Conservation (phyloP, 2,888 invertebrate genomes). For the Cancer borealis region DNA sequence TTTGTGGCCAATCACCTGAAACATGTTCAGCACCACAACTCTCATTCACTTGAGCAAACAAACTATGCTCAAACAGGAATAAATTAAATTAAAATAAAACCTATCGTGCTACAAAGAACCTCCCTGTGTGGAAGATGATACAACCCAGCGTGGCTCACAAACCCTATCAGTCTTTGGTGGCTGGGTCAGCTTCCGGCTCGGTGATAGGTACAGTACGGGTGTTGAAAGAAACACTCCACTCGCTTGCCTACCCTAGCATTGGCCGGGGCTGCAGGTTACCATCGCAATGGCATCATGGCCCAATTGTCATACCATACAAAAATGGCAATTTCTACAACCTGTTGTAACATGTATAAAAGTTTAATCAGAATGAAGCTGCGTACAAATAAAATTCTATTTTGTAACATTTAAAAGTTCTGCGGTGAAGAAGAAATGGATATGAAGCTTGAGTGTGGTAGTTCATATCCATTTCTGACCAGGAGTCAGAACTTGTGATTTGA, state of each 20-base stretch:
- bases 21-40: constrained; percentile 53
- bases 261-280: constrained; percentile 68
- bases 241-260: constrained; percentile 34
- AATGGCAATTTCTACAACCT: constrained; percentile 29
- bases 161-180: constrained; percentile 63
- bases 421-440: neutral
- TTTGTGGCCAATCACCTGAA: constrained; percentile 68
- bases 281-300: constrained; percentile 50
- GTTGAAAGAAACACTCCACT: constrained; percentile 27
- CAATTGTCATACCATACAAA: neutral
- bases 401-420: neutral
- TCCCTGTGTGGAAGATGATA: constrained; percentile 22
- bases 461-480: neutral
- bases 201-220: neutral
- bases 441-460: neutral
- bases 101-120: constrained; percentile 36
- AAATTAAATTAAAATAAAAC: constrained; percentile 5
- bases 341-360: neutral
- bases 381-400: neutral
- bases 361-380: neutral
- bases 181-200: constrained; percentile 56
- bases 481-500: neutral
- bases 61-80: constrained; percentile 48
- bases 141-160: constrained; percentile 58
- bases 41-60: constrained; percentile 34